These are phyloP conservation scores for Platycercus adscitus DNA, from an alignment of 2,113 vertebrate species.

Conservation along the genomic window DNA sequence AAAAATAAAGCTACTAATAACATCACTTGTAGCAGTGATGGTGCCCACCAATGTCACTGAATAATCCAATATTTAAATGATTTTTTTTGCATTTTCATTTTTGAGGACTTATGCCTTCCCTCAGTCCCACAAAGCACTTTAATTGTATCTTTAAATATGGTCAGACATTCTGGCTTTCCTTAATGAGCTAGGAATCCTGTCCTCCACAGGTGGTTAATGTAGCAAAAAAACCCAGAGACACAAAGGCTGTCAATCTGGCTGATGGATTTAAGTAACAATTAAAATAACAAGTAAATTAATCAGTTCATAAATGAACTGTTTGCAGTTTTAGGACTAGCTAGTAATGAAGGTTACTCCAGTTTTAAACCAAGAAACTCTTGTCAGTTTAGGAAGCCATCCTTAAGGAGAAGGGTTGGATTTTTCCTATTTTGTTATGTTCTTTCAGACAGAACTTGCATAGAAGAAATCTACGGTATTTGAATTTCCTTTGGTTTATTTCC, in stretches of 20 bases:
- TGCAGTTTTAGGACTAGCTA: not conserved
- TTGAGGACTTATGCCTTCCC: not conserved
- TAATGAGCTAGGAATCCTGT: constrained; percentile 28
- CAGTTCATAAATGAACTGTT: not conserved
- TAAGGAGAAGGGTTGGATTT: not conserved
- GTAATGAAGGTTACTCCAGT: not conserved
- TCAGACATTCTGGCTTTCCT: constrained; percentile 37
- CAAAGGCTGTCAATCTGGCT: not conserved
- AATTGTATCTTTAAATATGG: constrained; percentile 35
- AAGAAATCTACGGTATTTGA: not conserved
- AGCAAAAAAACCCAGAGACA: not conserved
- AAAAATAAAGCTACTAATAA: not conserved
- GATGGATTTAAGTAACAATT: constrained; percentile 19
- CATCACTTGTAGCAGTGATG: not conserved
- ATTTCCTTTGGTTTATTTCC: not conserved
- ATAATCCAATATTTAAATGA: constrained; percentile 56
- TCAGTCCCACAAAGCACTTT: constrained; percentile 11
- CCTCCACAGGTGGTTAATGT: not conserved
- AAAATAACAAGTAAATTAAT: not conserved
- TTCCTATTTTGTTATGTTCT: not conserved
- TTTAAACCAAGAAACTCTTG: not conserved
- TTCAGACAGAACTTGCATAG: not conserved
- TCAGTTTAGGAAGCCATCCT: not conserved
- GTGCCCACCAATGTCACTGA: not conserved
- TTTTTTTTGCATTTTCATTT: constrained; percentile 35